A percentile compares a stretch with the other conserved stretches of the same genome.
Conservation (phyloP, 2,113 vertebrate genomes). For the Brienomyrus longianalis region DNA sequence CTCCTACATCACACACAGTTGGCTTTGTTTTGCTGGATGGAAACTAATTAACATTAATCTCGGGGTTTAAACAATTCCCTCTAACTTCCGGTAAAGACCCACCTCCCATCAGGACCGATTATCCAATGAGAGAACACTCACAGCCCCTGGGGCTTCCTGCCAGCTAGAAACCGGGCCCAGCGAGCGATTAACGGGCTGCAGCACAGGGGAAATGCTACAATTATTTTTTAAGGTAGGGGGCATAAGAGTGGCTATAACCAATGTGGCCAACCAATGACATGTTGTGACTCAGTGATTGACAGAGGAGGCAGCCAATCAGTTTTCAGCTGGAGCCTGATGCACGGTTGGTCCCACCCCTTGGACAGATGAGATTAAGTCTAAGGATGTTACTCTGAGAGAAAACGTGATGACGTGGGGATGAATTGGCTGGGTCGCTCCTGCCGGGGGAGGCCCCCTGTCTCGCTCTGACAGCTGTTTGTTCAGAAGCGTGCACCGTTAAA, state of each 20-base stretch:
- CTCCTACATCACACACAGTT: not conserved
- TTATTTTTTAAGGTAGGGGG: not conserved
- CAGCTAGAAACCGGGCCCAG: not conserved
- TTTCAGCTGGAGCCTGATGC: not conserved
- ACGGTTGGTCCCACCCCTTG: not conserved
- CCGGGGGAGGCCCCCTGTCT: not conserved
- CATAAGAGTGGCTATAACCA: not conserved
- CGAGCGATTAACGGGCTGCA: not conserved
- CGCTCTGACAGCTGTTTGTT: constrained; percentile 22
- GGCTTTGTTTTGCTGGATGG: not conserved
- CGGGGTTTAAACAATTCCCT: not conserved
- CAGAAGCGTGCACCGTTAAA: constrained; percentile 11
- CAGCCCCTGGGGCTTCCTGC: not conserved
- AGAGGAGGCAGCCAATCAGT: not conserved
- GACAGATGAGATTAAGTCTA: not conserved
- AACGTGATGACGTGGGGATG: not conserved
- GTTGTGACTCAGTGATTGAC: not conserved
- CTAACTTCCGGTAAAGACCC: not conserved
- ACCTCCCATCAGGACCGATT: not conserved
- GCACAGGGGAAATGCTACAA: not conserved
- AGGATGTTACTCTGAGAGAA: not conserved
- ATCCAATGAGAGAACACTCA: not conserved
- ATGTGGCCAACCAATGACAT: not conserved
- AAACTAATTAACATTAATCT: not conserved
- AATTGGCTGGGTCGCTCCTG: not conserved